Evolutionary conservation across 2,888 invertebrate species (phyloP).

Genomic region (Patella depressa): DNA sequence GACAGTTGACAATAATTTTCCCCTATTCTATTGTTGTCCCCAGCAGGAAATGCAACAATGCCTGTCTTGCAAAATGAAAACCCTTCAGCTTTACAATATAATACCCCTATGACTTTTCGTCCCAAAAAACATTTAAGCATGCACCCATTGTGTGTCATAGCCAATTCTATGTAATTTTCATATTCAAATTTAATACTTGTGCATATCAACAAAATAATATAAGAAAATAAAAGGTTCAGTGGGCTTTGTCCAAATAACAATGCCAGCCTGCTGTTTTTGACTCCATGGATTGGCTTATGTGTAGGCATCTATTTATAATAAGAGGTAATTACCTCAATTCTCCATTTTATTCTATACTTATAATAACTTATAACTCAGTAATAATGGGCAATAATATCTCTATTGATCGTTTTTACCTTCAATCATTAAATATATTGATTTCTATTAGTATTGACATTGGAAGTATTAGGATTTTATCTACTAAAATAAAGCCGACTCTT

Average conservation of each 20-base stretch:
- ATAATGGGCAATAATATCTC: neutral
- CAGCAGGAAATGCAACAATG: neutral
- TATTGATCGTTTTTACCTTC: neutral
- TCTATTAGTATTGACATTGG: no score
- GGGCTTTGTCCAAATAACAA: no score
- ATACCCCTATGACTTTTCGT: neutral
- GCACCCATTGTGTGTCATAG: conserved; percentile 5
- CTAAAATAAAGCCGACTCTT: no score
- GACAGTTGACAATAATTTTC: neutral
- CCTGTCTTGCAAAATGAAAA: neutral
- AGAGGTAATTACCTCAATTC: neutral
- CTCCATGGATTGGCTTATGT: neutral
- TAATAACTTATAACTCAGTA: neutral
- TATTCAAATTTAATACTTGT: neutral
- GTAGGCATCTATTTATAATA: neutral
- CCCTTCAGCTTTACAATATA: no score
- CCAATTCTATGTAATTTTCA: conserved; percentile 6
- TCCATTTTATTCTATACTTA: neutral
- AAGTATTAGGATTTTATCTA: no score
- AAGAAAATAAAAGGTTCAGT: no score
- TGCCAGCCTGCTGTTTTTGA: neutral
- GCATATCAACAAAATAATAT: no score
- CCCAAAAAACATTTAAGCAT: neutral
- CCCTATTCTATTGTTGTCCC: neutral
- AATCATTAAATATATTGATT: neutral